Evolutionary conservation across 1,140 invertebrate species (phyloP), one percentile per base, ranked within the genome.

Genomic region (Tetramorium simillimum): DNA sequence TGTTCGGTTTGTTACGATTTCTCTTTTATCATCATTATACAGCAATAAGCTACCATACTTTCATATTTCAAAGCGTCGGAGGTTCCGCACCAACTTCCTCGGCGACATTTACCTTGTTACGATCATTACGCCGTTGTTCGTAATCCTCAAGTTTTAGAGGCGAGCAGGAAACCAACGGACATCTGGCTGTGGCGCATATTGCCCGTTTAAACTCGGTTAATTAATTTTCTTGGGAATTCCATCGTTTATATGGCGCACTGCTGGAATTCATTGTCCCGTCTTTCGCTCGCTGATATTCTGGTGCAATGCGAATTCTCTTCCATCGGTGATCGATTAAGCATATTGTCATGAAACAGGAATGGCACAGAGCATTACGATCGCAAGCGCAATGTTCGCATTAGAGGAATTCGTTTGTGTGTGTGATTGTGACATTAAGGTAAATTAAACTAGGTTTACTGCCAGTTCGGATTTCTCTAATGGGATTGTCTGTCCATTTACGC

Each of bases 141-240:
- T 58, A 46, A 28, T 46, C 2, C 6, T 1, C 12, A 73, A 75
- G 40, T 46, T 84, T 73, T 49, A 62, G 18, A 43, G n/a, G 40
- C n/a, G 16, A 85, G 28, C 58, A 58, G 28, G 69, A 82, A 89
- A 62, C 37, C 82, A 78, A 60, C 69, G 56, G 75, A 70, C n/a
- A 78, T 85, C 28, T 75, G 58, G 33, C 56, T 49, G 58, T 18
- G 28, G 28, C 33, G 43, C 46, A 46, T 33, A 33, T 49, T 69
- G 87, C 85, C 67, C 21, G 37, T 46, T 89, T 72, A 80, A 86
- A 72, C 77, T 24, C 84, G 88, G 85, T 89, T 89, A 89, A 89
- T 89, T 89, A 89, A 86, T 89, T 89, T 89, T 89, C 87, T 89
- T 58, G 49, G 84, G 73, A 89, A 89, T 89, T 86, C 69, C 88